phyloP scores from a whole-genome alignment of 2,888 invertebrate genomes.

The Apodemia mormo region DNA sequence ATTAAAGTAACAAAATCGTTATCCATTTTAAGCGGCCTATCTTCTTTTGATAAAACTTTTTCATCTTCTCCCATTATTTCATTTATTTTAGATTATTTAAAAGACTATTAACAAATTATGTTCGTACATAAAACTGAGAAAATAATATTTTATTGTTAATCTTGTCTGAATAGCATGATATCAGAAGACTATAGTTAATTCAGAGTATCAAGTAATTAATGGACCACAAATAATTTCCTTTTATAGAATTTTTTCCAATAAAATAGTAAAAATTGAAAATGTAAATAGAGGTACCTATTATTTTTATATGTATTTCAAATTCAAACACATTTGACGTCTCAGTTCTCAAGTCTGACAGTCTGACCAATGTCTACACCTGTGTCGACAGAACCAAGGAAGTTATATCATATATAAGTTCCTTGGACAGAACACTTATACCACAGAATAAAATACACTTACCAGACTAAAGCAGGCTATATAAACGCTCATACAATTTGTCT shows the following conservation, averaged over 20 bases:
- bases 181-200: neutral
- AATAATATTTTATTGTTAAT: neutral
- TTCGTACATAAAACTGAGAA: neutral
- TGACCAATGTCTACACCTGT: too few species aligned
- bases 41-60: constrained; percentile 35
- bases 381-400: too few species aligned
- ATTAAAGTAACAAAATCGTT: constrained; percentile 80
- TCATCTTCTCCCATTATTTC: constrained; percentile 31
- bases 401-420: too few species aligned
- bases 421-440: too few species aligned
- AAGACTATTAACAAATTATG: neutral
- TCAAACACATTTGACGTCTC: neutral
- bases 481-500: too few species aligned
- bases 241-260: neutral
- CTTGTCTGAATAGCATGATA: neutral
- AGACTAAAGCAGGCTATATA: too few species aligned
- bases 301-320: too few species aligned
- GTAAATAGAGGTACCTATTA: too few species aligned
- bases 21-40: constrained; percentile 48
- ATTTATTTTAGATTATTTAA: neutral
- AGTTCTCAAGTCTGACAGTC: too few species aligned
- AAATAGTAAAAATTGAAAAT: neutral
- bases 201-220: neutral
- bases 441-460: too few species aligned
- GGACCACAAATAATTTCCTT: neutral